A percentile compares a stretch with the other conserved stretches of the same genome.
These are phyloP conservation scores for Ophonus ardosiacus DNA, from an alignment of 2,888 invertebrate species.

Conservation along the genomic window DNA sequence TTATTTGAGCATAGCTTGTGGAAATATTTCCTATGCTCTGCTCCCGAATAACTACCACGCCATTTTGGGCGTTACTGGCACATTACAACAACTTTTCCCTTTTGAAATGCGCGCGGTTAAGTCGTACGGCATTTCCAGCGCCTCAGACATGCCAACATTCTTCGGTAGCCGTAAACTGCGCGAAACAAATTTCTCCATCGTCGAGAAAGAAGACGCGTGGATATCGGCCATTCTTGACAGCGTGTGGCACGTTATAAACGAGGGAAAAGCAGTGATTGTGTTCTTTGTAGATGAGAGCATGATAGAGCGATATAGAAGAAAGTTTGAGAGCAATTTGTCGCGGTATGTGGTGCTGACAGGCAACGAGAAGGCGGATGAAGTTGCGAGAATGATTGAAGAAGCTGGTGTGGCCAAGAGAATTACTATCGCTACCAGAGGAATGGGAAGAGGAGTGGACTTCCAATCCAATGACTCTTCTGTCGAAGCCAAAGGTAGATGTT, in stretches of 20 bases:
- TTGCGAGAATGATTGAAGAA: neutral
- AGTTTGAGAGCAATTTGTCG: conserved; percentile 1
- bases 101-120: conserved; percentile 6
- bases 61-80: conserved; percentile 45
- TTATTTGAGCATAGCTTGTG: conserved; percentile 15
- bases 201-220: conserved; percentile 21
- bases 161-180: conserved; percentile 33
- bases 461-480: conserved; percentile 41
- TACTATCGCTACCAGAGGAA: conserved; percentile 36
- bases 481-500: conserved; percentile 22
- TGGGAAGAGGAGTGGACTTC: conserved; percentile 46
- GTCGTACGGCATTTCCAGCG: conserved; percentile 1
- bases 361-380: neutral
- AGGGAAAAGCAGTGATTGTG: conserved; percentile 24
- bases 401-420: conserved; percentile 19
- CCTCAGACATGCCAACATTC: conserved; percentile 50
- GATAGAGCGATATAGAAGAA: neutral
- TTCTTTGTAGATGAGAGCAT: conserved; percentile 29
- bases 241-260: neutral
- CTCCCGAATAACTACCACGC: conserved; percentile 11
- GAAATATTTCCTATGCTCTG: conserved; percentile 17
- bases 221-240: conserved; percentile 3
- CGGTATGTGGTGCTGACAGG: conserved; percentile 15
- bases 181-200: neutral
- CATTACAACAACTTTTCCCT: conserved; percentile 1